Evolutionary conservation across 2,888 invertebrate genomes (phyloP), one percentile per base, ranked within the genome.

Genomic region (Neuroscelio doddi): DNA sequence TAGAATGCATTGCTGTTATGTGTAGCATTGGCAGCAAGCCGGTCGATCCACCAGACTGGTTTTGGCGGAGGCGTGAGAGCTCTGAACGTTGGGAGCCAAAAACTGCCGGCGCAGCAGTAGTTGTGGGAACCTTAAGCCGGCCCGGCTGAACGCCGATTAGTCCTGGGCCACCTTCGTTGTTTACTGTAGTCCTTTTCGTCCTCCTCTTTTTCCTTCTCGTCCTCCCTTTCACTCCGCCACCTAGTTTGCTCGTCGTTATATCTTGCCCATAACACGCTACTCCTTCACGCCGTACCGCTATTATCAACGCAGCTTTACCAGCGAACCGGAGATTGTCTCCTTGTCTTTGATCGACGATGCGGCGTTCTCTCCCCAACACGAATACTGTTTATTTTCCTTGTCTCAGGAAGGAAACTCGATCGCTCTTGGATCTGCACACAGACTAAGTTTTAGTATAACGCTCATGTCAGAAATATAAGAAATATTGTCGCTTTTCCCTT

Each of bases 141-240:
- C 70, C 70, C 30, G 57, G 50, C 46, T 67, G 76, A 76, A 74
- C 71, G 69, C 68, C 78, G 78, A 78, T 77, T 77, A 77, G 77
- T 77, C 77, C 71, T 74, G 75, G 75, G 71, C 75, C 74, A 78
- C 74, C 77, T 65, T 70, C 74, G 75, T 78, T 78, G 78, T 77
- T 78, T 78, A 76, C 72, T 68, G 73, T 76, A 70, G 71, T 71
- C 73, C 53, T 26, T 38, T 26, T 2, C 24, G 9, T 26, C 50
- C 27, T 29, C 16, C 36, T 10, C 34, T 15, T 57, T 49, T 39
- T 49, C 45, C 45, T 34, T 17, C 32, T 45, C 32, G n/a, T 15
- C 4, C 27, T 42, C 64, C 8, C 17, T 12, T 14, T 49, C 53
- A 45, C 44, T 62, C 62, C 51, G 56, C 56, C 51, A 64, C 63